A percentile compares a stretch with the other conserved stretches of the same genome.
Conservation (phyloP, 2,113 vertebrate genomes). For the Ceyx margarethae region DNA sequence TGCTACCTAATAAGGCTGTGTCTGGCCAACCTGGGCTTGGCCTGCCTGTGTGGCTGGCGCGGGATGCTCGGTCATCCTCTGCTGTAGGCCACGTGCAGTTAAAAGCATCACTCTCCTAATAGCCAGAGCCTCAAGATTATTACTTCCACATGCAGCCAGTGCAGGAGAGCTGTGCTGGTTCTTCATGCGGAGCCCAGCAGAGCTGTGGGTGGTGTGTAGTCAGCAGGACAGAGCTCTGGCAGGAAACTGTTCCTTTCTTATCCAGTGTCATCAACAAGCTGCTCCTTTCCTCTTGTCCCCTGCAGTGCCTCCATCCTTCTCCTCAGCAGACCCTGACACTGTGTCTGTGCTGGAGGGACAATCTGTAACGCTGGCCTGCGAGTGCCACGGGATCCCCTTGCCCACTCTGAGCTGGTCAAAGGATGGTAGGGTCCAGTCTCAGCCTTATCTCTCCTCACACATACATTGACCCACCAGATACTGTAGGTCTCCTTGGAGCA, state of each 20-base stretch:
- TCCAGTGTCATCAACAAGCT: fast-evolving
- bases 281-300: not conserved
- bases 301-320: constrained; percentile 70
- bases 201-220: not conserved
- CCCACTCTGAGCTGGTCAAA: constrained; percentile 88
- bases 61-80: not conserved
- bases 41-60: not conserved
- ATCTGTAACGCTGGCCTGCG: constrained; percentile 78
- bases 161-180: not conserved
- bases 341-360: constrained; percentile 56
- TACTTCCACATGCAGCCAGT: not conserved
- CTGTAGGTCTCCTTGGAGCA: not conserved
- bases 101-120: not conserved
- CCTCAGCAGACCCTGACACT: not conserved
- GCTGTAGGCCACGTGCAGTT: not conserved
- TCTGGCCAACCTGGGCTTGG: constrained; percentile 21
- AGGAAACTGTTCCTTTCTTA: not conserved
- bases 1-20: not conserved
- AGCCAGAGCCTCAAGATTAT: not conserved
- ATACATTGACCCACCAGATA: too few species aligned
- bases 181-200: not conserved
- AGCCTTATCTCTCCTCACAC: not conserved
- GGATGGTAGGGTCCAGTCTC: constrained; percentile 71
- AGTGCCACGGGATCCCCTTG: constrained; percentile 82
- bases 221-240: not conserved